Base-by-base conservation (phyloP, 2,888 invertebrate genomes). In the Cosmia trapezina region DNA sequence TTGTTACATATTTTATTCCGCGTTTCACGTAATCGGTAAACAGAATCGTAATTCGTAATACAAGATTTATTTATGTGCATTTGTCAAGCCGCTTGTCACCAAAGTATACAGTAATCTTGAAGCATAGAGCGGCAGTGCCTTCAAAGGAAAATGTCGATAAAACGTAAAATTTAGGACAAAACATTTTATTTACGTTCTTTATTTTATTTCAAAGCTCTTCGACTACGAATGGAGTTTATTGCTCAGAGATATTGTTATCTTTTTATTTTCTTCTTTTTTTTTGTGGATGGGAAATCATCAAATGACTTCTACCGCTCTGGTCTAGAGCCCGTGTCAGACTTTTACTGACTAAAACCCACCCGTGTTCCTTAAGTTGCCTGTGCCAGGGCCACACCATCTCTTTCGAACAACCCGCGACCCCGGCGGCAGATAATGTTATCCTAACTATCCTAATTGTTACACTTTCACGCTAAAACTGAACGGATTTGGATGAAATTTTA, bases 1-100 rank as follows among this genome's bases (percentile, higher is more conserved):
- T 71, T 68, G 28, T 71, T 68, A 71, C 59, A 68, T 76, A 68
- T 81, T 79, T 76, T 67, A 79, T 81, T 81, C 67, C 71, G 76
- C 70, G 51, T 81, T 78, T 81, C 19, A 64, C 70, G 66, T 70
- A 66, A 67, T 81, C 51, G n/a, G n/a, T 53, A 37, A 47, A 68
- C 60, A 12, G 64, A 62, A 66, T 51, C 62, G 65, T 62, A 68
- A 78, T 57, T 57, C 53, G 56, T 57, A 76, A 76, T 59, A 33
- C 37, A 59, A 70, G 81, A 81, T 76, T 66, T 62, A 80, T 57
- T 45, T 64, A 73, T n/a, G 45, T 61, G 12, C 33, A 47, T 65
- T 62, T 54, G 53, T 73, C 57, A 66, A 56, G n/a, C 7, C 12
- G 56, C 28, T 22, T 78, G 49, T 73, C 43, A 59, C 33, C n/a